Base-by-base conservation (phyloP, 30 jellyfish, hydroid and myxozoan species). In the Aurelia sp. region DNA sequence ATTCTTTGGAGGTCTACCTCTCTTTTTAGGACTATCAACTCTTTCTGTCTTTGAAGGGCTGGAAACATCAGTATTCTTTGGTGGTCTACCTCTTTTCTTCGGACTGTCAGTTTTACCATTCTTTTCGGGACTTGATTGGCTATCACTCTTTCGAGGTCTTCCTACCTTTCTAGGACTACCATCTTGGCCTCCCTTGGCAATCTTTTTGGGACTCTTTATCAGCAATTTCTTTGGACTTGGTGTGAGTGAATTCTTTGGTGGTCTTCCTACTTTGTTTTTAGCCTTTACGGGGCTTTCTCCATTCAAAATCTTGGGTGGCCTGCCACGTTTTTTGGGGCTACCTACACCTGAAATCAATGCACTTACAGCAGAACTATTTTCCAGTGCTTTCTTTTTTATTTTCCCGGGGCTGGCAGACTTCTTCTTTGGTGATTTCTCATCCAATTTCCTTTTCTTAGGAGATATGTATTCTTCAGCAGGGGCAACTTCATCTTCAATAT, bases 381-480 rank as follows among this genome's bases (percentile, higher is more conserved):
- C 15, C 15, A 9, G 15, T 44, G 55, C 22, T 15, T 63, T 63
- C 66, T 16, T 79, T 19, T 79, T 79, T 21, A 48, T 30, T 33
- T 67, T 53, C 51, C 20, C 67, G n/a, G 40, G 38, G 59, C 24
- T 51, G 35, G 86, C 50, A 19, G 57, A 41, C 48, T 62, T 79
- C 41, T 30, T 40, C 16, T 44, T 63, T 0, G 50, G 31, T 9
- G 72, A 44, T 33, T 17, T 47, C 35, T 67, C 77, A n/a, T 19
- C 44, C 13, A 57, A 15, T 76, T 41, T 81, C n/a, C 57, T 66
- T 64, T 67, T 67, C 40, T 81, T 81, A 18, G 91, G 91, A 13
- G 91, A 81, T 8, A 81, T 81, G 48, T 81, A 81, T n/a, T 67
- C 91, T 21, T 47, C 52, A 8, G 91, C 91, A 15, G 91, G 91